These are phyloP conservation scores for Tetropium fuscum DNA, from an alignment of 2,888 invertebrate genomes.

Conservation along the genomic window DNA sequence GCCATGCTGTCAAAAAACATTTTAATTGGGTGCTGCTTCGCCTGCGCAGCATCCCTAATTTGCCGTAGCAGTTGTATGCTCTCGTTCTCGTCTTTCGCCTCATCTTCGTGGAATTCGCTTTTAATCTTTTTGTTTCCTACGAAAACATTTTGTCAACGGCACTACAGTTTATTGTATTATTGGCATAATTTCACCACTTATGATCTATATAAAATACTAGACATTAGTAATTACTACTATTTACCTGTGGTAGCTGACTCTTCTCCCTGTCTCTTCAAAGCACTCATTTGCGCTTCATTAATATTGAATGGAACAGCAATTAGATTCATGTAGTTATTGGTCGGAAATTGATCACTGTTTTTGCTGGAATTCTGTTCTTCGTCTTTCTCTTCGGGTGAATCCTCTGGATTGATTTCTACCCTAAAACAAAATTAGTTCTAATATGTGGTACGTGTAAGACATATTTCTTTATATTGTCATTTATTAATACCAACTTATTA, in stretches of 20 bases:
- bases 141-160: no score
- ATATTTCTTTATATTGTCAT: no score
- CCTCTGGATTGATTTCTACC: conserved; percentile 6
- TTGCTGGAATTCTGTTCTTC: conserved; percentile 32
- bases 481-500: no score
- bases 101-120: conserved; percentile 1
- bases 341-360: conserved; percentile 37
- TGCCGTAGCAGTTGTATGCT: conserved; percentile 38
- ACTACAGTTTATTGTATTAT: no score
- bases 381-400: conserved; percentile 25
- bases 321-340: conserved; percentile 18
- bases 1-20: conserved; percentile 47
- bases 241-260: conserved; percentile 3
- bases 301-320: conserved; percentile 22
- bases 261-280: conserved; percentile 1
- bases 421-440: conserved; percentile 5
- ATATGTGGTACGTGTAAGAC: no score
- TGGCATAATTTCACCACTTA: not conserved
- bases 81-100: conserved; percentile 19
- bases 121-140: conserved; percentile 10
- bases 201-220: not conserved
- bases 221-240: not conserved
- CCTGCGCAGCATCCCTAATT: conserved; percentile 35
- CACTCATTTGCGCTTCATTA: conserved; percentile 1
- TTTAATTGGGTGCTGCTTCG: conserved; percentile 36